phyloP scores from a whole-genome alignment of 2,797 vertebrate genomes.

The Manis crassicaudata region DNA sequence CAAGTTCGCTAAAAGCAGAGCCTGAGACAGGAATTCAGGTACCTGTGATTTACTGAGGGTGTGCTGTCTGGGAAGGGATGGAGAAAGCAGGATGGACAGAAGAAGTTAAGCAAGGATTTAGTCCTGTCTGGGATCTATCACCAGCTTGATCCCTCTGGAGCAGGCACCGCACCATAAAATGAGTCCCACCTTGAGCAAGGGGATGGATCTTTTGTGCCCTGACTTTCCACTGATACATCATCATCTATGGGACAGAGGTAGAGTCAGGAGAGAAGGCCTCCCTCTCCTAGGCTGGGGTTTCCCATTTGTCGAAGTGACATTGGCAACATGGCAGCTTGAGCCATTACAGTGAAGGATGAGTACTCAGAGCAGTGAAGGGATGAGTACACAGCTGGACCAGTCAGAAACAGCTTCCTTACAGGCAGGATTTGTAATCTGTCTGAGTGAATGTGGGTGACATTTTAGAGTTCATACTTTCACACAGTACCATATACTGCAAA shows the following conservation, averaged over 20 bases:
- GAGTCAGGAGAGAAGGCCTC: not conserved
- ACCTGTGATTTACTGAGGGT: fast-evolving
- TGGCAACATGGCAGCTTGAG: not conserved
- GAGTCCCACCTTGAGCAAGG: not conserved
- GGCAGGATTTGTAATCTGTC: not conserved
- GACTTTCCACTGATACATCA: not conserved
- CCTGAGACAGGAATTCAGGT: not conserved
- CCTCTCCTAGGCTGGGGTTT: not conserved
- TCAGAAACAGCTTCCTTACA: not conserved
- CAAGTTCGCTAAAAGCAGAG: not conserved
- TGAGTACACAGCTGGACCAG: fast-evolving
- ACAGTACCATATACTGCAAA: not conserved
- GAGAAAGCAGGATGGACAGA: not conserved
- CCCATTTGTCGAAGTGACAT: not conserved
- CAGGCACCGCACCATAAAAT: not conserved
- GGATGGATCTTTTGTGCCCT: not conserved
- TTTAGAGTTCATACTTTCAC: not conserved
- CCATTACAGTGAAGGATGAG: not conserved
- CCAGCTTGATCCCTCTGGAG: not conserved
- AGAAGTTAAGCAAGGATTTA: no score
- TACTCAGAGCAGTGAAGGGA: not conserved
- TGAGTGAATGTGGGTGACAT: not conserved
- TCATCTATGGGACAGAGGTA: not conserved
- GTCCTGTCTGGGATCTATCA: not conserved
- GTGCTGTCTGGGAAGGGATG: not conserved